Percentiles rank a stretch among this genome's conserved stretches.
These are phyloP conservation scores for Zaprionus vittiger DNA, from an alignment of 1,140 invertebrate genomes.

Conservation along the genomic window DNA sequence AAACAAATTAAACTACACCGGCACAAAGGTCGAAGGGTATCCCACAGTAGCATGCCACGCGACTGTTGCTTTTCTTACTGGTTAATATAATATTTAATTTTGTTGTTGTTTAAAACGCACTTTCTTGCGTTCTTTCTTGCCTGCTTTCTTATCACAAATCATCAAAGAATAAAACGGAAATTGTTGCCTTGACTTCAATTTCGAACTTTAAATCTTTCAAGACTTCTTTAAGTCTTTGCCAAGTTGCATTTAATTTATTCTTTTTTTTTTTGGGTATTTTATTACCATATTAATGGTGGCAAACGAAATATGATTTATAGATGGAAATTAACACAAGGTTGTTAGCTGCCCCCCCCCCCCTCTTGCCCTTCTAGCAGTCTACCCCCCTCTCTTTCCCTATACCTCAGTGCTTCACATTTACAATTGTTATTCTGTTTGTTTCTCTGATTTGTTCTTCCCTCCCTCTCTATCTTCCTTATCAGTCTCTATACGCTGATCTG, in stretches of 20 bases:
- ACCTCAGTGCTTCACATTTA: neutral
- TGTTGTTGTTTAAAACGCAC: conserved; percentile 36
- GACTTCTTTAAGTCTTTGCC: neutral
- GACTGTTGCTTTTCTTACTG: too few species aligned
- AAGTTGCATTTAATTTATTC: conserved; percentile 3
- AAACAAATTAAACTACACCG: too few species aligned
- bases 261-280: neutral
- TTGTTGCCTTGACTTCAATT: conserved; percentile 21
- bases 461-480: conserved; percentile 55
- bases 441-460: conserved; percentile 45
- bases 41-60: too few species aligned
- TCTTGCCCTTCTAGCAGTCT: neutral
- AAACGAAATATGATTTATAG: conserved; percentile 21
- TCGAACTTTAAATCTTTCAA: neutral
- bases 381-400: neutral
- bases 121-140: conserved; percentile 36
- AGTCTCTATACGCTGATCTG: conserved; percentile 61
- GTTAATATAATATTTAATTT: conserved; percentile 14
- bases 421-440: conserved; percentile 49
- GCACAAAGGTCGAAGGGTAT: too few species aligned
- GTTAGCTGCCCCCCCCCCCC: conserved; percentile 10
- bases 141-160: conserved; percentile 41
- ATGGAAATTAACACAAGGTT: conserved; percentile 37
- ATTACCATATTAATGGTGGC: neutral
- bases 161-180: conserved; percentile 27